Percentiles rank a stretch among this genome's conserved stretches.
Conservation (phyloP, 2,888 invertebrate genomes). For the Cremastobaeus sp. region DNA sequence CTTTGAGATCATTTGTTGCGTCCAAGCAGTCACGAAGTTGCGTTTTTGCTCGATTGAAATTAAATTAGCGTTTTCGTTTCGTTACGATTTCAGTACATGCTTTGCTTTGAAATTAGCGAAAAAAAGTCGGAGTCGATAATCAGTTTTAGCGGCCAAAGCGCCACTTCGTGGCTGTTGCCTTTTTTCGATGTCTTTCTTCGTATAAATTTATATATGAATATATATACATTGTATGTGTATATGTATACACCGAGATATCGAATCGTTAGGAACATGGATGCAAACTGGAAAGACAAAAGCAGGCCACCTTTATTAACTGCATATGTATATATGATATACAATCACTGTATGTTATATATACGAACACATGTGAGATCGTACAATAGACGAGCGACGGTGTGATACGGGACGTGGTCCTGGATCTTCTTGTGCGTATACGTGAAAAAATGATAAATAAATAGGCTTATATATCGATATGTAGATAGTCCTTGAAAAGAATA, state of each 20-base stretch:
- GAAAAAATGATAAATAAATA: slow-evolving; percentile 66
- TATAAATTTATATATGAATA: slow-evolving; percentile 64
- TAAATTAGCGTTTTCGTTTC: background rate
- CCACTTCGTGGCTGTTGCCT: slow-evolving; percentile 3
- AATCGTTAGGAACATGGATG: slow-evolving; percentile 30
- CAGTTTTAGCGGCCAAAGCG: background rate
- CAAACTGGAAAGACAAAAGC: slow-evolving; percentile 25
- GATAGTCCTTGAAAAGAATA: slow-evolving; percentile 72
- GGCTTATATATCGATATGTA: slow-evolving; percentile 74
- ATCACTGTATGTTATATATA: slow-evolving; percentile 58
- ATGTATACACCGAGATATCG: slow-evolving; percentile 51
- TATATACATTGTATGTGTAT: slow-evolving; percentile 48
- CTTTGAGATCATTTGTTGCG: no score
- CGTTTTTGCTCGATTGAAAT: background rate
- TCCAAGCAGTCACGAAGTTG: slow-evolving; percentile 3
- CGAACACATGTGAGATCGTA: slow-evolving; percentile 55
- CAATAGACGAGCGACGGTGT: slow-evolving; percentile 67
- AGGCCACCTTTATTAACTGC: slow-evolving; percentile 34
- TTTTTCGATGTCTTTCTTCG: slow-evolving; percentile 57
- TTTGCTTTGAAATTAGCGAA: no score
- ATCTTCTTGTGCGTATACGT: slow-evolving; percentile 63
- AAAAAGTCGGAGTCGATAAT: no score
- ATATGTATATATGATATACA: slow-evolving; percentile 51
- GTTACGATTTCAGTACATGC: background rate
- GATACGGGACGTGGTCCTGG: slow-evolving; percentile 66